Conservation (phyloP, 2,888 invertebrate species). For the Cosmopolites sordidus region DNA sequence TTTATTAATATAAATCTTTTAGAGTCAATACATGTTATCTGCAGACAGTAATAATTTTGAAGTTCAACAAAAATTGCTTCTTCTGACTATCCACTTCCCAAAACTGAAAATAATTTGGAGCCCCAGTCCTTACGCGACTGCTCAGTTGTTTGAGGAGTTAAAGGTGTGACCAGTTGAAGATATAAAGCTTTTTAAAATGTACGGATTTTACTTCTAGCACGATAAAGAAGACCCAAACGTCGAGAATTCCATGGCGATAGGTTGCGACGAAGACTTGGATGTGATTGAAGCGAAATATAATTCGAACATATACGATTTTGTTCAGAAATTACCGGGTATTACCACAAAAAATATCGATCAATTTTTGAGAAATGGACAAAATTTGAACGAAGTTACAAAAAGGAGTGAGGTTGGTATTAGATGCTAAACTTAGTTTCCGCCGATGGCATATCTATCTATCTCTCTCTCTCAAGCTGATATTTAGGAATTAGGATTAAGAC, state of each 20-base stretch:
- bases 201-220: constrained; percentile 61
- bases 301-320: constrained; percentile 56
- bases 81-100: constrained; percentile 94
- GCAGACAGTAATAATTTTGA: constrained; percentile 72
- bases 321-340: constrained; percentile 87
- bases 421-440: constrained; percentile 19
- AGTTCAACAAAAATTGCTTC: constrained; percentile 79
- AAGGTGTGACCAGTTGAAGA: constrained; percentile 57
- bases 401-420: constrained; percentile 35
- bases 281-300: constrained; percentile 55
- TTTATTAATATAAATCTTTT: constrained; percentile 34
- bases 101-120: constrained; percentile 92
- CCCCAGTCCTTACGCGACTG: constrained; percentile 91
- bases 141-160: constrained; percentile 91
- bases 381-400: constrained; percentile 41
- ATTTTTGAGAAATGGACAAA: constrained; percentile 68
- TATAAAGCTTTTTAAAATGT: neutral
- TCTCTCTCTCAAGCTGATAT: neutral
- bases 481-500: too few species aligned
- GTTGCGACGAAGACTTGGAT: constrained; percentile 59
- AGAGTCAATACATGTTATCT: constrained; percentile 78
- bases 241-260: constrained; percentile 66
- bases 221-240: constrained; percentile 78
- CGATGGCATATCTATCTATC: neutral
- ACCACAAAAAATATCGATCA: constrained; percentile 77